phyloP scores from a whole-genome alignment of 2,888 invertebrate genomes.

The Galerucella nymphaeae region DNA sequence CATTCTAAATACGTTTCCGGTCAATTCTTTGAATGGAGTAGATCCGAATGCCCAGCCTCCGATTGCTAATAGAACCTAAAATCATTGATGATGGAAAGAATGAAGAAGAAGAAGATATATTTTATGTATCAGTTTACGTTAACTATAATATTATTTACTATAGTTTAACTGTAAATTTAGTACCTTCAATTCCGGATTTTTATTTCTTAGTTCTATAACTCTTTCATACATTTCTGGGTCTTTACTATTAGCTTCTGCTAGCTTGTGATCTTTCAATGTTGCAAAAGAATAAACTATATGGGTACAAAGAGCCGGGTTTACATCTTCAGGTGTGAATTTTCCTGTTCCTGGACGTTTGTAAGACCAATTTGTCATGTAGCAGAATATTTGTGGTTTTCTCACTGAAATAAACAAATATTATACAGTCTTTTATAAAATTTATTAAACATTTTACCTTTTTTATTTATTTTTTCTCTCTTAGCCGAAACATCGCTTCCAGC shows the following conservation, averaged over 20 bases:
- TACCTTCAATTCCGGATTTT: conserved; percentile 89
- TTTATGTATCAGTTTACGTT: too few relatives aligned
- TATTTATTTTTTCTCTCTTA: conserved; percentile 64
- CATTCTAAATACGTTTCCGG: conserved; percentile 91
- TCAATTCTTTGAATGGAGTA: conserved; percentile 92
- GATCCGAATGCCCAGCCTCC: conserved; percentile 98
- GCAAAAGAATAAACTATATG: conserved; percentile 97
- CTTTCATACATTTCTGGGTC: conserved; percentile 89
- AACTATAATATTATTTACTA: background rate
- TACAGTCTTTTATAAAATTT: background rate
- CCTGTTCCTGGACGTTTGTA: conserved; percentile 90
- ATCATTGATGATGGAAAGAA: background rate
- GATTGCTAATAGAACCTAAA: conserved; percentile 82
- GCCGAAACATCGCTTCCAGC: conserved; percentile 21
- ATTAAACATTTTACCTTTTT: conserved; percentile 70
- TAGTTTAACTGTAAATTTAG: background rate
- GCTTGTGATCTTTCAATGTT: conserved; percentile 85
- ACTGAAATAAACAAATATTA: conserved; percentile 66
- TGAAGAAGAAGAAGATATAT: too few relatives aligned
- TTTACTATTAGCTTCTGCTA: conserved; percentile 83
- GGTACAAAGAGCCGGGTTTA: conserved; percentile 90
- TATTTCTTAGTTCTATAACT: conserved; percentile 85
- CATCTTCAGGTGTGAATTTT: conserved; percentile 88
- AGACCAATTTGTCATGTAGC: conserved; percentile 97
- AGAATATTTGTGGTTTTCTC: conserved; percentile 88